phyloP scores from a whole-genome alignment of 2,797 vertebrate genomes.

The Myotis findleyi region DNA sequence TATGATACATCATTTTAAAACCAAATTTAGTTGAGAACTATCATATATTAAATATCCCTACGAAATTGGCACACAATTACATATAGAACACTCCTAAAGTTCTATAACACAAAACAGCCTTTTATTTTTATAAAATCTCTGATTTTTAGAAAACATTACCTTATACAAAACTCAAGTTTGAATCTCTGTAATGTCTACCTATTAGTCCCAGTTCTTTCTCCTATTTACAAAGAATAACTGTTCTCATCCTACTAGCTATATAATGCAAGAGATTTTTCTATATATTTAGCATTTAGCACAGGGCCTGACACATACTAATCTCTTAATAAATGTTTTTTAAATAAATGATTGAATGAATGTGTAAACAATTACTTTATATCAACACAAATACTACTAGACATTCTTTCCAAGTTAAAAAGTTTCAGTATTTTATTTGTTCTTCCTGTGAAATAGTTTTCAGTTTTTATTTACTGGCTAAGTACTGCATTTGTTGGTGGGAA shows the following conservation, averaged over 20 bases:
- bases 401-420: slow-evolving; percentile 24
- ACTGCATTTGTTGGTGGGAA: neutral
- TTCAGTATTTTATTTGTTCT: slow-evolving; percentile 24
- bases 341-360: neutral
- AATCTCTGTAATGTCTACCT: neutral
- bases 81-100: neutral
- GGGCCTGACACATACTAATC: neutral
- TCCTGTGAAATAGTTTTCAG: neutral
- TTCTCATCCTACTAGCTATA: neutral
- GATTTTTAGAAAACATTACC: neutral
- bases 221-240: neutral
- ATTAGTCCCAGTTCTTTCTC: neutral
- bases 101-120: neutral
- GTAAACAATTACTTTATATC: neutral
- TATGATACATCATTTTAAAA: neutral
- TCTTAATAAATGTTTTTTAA: slow-evolving; percentile 14
- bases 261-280: neutral
- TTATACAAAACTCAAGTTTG: neutral
- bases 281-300: neutral
- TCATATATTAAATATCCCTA: neutral
- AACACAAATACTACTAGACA: neutral
- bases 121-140: neutral
- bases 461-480: neutral
- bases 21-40: neutral
- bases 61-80: neutral